Percentiles rank a stretch among this genome's conserved stretches.
phyloP scores from a whole-genome alignment of 2,113 vertebrate genomes.

The Coturnix japonica region DNA sequence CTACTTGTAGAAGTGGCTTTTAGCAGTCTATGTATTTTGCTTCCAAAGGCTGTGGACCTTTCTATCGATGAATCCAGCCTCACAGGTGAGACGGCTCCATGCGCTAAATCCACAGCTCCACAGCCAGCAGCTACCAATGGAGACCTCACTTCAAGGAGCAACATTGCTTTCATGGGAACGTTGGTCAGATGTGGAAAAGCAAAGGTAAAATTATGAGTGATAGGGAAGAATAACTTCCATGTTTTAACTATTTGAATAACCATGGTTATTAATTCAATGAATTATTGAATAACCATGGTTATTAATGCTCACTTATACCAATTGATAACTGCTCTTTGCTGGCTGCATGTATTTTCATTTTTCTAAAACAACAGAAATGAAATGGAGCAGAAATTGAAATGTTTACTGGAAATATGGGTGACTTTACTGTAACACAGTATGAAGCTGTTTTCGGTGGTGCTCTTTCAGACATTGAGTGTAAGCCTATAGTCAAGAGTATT shows the following conservation, averaged over 20 bases:
- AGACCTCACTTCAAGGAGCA: conserved; percentile 92
- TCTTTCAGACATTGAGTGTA: background rate
- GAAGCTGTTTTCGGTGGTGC: background rate
- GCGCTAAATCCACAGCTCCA: conserved; percentile 86
- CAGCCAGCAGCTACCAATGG: conserved; percentile 85
- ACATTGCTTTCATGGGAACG: conserved; percentile 99
- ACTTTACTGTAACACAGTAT: background rate
- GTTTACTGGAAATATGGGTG: background rate
- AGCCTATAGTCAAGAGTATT: background rate
- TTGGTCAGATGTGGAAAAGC: conserved; percentile 96
- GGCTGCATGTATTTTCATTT: background rate
- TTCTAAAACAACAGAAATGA: background rate
- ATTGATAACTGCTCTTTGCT: background rate
- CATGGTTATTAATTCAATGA: background rate
- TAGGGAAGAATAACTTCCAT: background rate
- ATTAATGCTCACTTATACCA: background rate
- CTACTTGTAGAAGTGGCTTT: background rate
- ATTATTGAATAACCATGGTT: background rate
- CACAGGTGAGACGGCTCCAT: conserved; percentile 94
- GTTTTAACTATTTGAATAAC: background rate
- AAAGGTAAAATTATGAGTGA: conserved; percentile 82
- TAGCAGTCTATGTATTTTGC: background rate
- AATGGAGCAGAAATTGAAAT: background rate
- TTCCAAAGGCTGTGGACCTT: conserved; percentile 86
- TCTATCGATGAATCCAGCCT: conserved; percentile 95